A percentile compares a stretch with the other conserved stretches of the same genome.
phyloP scores from a whole-genome alignment of 2,113 vertebrate species.

The Nibea coibor region DNA sequence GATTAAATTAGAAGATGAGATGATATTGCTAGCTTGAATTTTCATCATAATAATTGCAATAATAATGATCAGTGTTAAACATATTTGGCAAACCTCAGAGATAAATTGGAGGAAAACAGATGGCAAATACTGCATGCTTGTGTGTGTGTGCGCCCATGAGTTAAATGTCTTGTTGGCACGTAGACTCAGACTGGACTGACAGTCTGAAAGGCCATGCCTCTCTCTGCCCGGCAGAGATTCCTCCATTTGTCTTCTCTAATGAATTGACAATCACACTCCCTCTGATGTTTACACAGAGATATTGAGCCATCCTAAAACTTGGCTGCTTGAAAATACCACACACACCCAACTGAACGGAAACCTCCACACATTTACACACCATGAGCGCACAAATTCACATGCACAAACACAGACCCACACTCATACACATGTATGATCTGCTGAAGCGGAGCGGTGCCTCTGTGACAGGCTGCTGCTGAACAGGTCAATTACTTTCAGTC shows the following conservation, averaged over 20 bases:
- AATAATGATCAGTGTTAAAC: conserved; percentile 1
- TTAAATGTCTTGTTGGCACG: conserved; percentile 43
- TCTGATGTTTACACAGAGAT: conserved; percentile 68
- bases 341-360: not conserved
- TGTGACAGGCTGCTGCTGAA: conserved; percentile 59
- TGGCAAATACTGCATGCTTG: not conserved
- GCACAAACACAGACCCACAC: conserved; percentile 12
- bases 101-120: conserved; percentile 14
- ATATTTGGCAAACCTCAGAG: conserved; percentile 12
- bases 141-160: conserved; percentile 1
- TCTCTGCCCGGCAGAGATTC: conserved; percentile 27
- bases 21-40: not conserved
- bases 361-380: conserved; percentile 1
- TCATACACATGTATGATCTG: conserved; percentile 35
- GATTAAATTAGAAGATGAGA: not conserved
- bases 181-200: conserved; percentile 39
- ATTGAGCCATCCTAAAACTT: conserved; percentile 64
- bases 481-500: conserved; percentile 78
- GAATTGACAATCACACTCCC: conserved; percentile 74
- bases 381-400: conserved; percentile 15
- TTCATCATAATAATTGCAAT: not conserved
- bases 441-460: conserved; percentile 50
- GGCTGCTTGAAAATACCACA: conserved; percentile 44
- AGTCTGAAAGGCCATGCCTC: conserved; percentile 54
- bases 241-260: conserved; percentile 76